Evolutionary conservation across 2,113 vertebrate genomes (phyloP).

Genomic region (Spilogale gracilis): DNA sequence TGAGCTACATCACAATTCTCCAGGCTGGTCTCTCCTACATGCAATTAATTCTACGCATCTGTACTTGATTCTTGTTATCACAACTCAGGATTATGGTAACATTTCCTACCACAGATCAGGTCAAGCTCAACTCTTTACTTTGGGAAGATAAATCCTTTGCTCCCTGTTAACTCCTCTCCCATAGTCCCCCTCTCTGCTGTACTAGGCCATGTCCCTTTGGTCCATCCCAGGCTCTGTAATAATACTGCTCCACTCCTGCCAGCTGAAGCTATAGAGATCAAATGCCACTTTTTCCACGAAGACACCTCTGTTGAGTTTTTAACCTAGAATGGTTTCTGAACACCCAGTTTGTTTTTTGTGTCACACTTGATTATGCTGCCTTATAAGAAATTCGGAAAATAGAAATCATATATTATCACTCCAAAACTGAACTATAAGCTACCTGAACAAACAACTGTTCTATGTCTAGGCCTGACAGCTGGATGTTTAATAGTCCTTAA

Average conservation of each 20-base stretch:
- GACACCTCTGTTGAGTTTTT: background rate
- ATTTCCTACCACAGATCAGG: background rate
- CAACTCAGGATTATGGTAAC: background rate
- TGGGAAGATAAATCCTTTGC: background rate
- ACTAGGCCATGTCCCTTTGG: background rate
- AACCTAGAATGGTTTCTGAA: constrained; percentile 3
- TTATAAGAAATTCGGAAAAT: background rate
- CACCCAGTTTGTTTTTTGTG: background rate
- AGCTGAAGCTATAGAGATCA: background rate
- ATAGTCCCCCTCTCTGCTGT: background rate
- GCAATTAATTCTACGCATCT: background rate
- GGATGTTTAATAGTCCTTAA: background rate
- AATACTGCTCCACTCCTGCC: background rate
- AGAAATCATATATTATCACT: background rate
- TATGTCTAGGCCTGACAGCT: background rate
- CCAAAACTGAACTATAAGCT: background rate
- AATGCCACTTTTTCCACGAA: background rate
- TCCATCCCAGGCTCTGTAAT: background rate
- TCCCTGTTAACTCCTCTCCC: background rate
- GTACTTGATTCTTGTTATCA: background rate
- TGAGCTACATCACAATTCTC: background rate
- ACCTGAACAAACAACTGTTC: background rate
- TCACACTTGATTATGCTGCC: background rate
- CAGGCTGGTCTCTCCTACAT: background rate
- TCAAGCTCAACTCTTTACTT: background rate